These are phyloP conservation scores for Brachyrhaphis roseni DNA, from an alignment of 2,797 vertebrate species.

Conservation along the genomic window DNA sequence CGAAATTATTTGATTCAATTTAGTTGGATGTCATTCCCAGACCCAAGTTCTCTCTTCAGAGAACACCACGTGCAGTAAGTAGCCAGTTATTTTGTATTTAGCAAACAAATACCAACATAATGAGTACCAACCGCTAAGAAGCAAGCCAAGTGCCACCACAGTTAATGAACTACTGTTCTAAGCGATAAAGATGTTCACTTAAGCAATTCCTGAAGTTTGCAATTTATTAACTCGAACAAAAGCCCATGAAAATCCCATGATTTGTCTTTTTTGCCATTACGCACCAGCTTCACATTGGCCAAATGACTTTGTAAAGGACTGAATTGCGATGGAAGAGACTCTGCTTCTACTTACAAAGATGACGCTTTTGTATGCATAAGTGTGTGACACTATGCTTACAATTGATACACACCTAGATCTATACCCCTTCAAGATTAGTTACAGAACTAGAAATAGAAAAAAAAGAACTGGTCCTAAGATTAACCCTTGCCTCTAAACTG, in stretches of 20 bases:
- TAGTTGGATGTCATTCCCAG: neutral
- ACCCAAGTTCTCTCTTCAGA: neutral
- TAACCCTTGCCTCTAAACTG: neutral
- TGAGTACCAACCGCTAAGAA: neutral
- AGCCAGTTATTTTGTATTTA: neutral
- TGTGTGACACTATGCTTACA: neutral
- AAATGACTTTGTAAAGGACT: neutral
- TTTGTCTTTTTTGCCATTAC: neutral
- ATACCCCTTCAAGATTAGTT: neutral
- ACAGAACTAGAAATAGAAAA: neutral
- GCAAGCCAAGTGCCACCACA: neutral
- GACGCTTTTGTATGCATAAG: neutral
- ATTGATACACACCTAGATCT: neutral
- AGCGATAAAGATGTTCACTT: conserved; percentile 1
- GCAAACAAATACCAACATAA: neutral
- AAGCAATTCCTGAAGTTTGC: neutral
- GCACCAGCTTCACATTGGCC: neutral
- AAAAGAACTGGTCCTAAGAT: neutral
- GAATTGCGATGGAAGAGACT: neutral
- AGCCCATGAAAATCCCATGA: neutral
- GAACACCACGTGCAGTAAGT: neutral
- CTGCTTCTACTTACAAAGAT: neutral
- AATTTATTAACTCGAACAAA: neutral
- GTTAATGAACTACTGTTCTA: neutral
- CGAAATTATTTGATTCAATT: neutral